These are phyloP conservation scores for Vulpes vulpes DNA, from an alignment of 2,113 vertebrate species.

Conservation along the genomic window DNA sequence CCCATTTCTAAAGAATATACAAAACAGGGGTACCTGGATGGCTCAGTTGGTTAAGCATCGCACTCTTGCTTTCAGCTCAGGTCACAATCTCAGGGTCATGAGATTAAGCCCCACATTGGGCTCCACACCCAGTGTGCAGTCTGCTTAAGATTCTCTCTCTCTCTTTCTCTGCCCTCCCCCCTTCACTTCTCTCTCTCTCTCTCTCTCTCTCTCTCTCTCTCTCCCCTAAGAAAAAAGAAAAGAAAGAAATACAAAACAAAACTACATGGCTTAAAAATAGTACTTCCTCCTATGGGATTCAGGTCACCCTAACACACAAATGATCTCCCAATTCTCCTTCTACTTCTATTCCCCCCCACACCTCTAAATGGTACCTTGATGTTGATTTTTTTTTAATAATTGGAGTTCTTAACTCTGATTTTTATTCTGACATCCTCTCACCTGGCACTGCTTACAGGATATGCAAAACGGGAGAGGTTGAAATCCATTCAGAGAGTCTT, in stretches of 20 bases:
- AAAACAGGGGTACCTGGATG: background rate
- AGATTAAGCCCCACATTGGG: background rate
- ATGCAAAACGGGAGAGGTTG: background rate
- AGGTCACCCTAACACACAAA: background rate
- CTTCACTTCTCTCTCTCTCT: background rate
- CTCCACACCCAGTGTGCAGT: background rate
- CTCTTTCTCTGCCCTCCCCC: background rate
- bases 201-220: background rate
- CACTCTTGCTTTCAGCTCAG: background rate
- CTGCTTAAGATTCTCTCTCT: background rate
- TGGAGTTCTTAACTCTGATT: background rate
- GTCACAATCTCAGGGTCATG: background rate
- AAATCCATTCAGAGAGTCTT: background rate
- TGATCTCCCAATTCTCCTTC: background rate
- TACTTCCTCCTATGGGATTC: background rate
- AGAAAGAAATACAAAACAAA: constrained; percentile 38
- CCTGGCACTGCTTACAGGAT: background rate
- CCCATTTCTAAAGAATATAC: background rate
- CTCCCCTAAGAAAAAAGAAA: background rate
- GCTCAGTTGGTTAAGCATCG: background rate
- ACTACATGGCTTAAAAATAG: background rate
- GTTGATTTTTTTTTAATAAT: background rate
- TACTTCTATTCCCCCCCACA: fast-evolving
- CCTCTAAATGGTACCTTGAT: background rate
- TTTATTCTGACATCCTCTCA: background rate